Evolutionary conservation across 2,797 vertebrate species (phyloP), one percentile per base, ranked within the genome.

Genomic region (Pangasius mekongensis): DNA sequence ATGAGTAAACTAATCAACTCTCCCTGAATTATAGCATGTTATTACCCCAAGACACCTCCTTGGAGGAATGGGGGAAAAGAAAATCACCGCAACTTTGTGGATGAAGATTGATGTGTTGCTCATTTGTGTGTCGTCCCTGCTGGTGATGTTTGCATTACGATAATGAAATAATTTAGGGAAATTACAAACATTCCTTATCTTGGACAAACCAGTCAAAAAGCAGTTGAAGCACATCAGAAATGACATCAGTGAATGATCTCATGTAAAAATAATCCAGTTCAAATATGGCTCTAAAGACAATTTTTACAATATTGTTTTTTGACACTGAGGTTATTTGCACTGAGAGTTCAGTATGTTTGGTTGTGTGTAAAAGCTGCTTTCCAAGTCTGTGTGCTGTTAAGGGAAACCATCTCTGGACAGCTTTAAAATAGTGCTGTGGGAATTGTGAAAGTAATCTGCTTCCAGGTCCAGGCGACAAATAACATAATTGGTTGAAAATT

Each of bases 1-100:
- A 84, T 69, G 62, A 84, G n/a, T 49, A 83, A 84, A 84, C 82
- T 84, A 84, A 84, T 84, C 47, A 84, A 84, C 82, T 84, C n/a
- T 69, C 47, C 20, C 82, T 84, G 62, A 84, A 52, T 84, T 84
- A 84, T 69, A 60, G 54, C 39, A 58, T 49, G 66, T 87, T 84
- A 39, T 88, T 74, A 64, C 73, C 64, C 22, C 27, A 43, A 84
- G 66, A 73, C 67, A 84, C 30, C 47, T 27, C 60, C 47, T 52
- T 67, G n/a, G 64, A 54, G 64, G 20, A 84, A 84, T 69, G 9
- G 2, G n/a, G 43, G 30, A 24, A 84, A 52, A 52, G 64, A 84
- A 84, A 30, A 69, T 84, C 83, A 69, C 47, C 54, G 64, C 47
- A 84, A 84, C 47, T 69, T 69, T 69, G 47, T 54, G 11, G 5